Conservation (phyloP, 1,140 invertebrate species). For the Trinorchestia longiramus region DNA sequence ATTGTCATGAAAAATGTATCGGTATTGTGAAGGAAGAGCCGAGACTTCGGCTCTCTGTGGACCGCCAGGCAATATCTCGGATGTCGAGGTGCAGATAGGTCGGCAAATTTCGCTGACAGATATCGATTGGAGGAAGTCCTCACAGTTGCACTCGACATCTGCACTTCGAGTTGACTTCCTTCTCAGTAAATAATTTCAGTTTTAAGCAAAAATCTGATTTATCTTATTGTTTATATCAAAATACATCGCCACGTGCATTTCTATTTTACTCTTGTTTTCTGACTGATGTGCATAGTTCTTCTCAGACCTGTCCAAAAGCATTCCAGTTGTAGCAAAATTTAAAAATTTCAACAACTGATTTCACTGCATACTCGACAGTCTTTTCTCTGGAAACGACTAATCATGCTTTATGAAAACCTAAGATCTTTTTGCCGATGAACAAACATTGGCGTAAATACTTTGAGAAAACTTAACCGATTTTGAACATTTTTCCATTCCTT, state of each 20-base stretch:
- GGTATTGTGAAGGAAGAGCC: constrained; percentile 36
- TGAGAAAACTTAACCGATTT: not conserved
- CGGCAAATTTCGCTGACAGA: constrained; percentile 34
- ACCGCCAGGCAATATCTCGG: constrained; percentile 38
- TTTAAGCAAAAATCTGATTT: not conserved
- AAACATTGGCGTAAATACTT: not conserved
- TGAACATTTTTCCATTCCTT: not conserved
- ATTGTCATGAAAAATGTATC: constrained; percentile 47
- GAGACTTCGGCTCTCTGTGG: not conserved
- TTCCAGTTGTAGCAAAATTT: not conserved
- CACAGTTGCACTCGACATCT: constrained; percentile 20
- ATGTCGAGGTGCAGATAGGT: constrained; percentile 42
- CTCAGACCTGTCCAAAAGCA: not conserved
- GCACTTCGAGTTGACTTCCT: not conserved
- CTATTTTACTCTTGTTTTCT: not conserved
- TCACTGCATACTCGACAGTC: not conserved
- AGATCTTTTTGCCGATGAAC: not conserved
- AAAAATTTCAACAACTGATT: not conserved
- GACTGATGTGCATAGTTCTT: not conserved
- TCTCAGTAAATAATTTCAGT: not conserved
- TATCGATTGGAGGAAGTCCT: constrained; percentile 37
- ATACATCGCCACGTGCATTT: not conserved
- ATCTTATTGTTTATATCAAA: not conserved
- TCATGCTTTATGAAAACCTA: not conserved
- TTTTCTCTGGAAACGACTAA: not conserved